A percentile compares a stretch with the other conserved stretches of the same genome.
phyloP scores from a whole-genome alignment of 2,888 invertebrate genomes.

The Conistra vaccinii region DNA sequence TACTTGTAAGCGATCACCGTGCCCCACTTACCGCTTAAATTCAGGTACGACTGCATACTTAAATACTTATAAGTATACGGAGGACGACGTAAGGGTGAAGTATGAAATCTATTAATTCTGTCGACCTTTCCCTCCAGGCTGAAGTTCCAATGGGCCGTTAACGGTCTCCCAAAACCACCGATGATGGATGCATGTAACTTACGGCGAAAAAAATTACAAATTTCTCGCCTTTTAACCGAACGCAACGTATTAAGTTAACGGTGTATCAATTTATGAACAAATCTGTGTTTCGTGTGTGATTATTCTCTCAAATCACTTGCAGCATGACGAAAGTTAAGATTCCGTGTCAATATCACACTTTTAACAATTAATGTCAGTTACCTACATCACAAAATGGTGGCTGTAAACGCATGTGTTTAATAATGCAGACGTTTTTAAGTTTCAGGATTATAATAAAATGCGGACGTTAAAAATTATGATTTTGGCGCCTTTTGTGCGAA shows the following conservation, averaged over 20 bases:
- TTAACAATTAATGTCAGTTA: slow-evolving; percentile 64
- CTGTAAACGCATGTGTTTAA: slow-evolving; percentile 46
- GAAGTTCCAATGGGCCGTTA: slow-evolving; percentile 62
- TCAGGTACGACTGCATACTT: slow-evolving; percentile 30
- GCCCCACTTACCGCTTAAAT: slow-evolving; percentile 39
- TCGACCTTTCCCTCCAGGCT: slow-evolving; percentile 64
- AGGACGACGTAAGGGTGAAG: slow-evolving; percentile 45
- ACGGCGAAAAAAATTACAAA: slow-evolving; percentile 81
- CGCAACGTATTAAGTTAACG: slow-evolving; percentile 84
- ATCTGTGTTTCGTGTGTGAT: slow-evolving; percentile 72
- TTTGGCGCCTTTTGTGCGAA: slow-evolving; percentile 53
- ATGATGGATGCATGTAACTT: slow-evolving; percentile 74
- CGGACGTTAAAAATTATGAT: slow-evolving; percentile 49
- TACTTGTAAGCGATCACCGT: slow-evolving; percentile 25
- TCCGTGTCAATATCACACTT: slow-evolving; percentile 69
- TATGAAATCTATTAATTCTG: slow-evolving; percentile 69
- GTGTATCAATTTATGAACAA: slow-evolving; percentile 78
- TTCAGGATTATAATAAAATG: slow-evolving; percentile 55
- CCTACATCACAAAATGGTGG: slow-evolving; percentile 60
- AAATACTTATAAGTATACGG: slow-evolving; percentile 36
- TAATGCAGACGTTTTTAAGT: slow-evolving; percentile 52
- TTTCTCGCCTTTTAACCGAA: slow-evolving; percentile 85
- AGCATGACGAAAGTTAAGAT: slow-evolving; percentile 65
- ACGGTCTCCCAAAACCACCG: slow-evolving; percentile 69
- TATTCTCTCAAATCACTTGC: slow-evolving; percentile 70